A percentile compares a stretch with the other conserved stretches of the same genome.
Conservation (phyloP, 2,888 invertebrate genomes). For the Ophioninae sp. region DNA sequence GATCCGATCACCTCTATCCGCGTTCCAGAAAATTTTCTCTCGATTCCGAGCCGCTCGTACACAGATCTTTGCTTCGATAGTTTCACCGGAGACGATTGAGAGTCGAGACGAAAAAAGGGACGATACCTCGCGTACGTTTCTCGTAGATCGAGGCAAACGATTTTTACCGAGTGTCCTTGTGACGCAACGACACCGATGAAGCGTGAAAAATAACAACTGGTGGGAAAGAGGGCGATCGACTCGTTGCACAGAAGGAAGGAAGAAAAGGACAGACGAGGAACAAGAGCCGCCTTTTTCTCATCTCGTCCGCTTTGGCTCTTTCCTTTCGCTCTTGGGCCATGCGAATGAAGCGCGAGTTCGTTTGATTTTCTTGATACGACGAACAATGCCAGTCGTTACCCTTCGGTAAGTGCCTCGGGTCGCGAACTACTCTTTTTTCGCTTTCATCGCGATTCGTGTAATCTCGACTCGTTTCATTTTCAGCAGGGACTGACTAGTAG, state of each 20-base stretch:
- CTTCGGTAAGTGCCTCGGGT: slow-evolving; percentile 38
- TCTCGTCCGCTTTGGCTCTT: slow-evolving; percentile 46
- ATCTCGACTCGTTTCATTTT: slow-evolving; percentile 13
- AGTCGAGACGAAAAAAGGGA: neutral
- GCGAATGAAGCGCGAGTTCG: slow-evolving; percentile 74
- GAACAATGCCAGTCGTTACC: slow-evolving; percentile 41
- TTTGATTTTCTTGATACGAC: slow-evolving; percentile 41
- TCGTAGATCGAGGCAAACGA: neutral
- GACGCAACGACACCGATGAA: slow-evolving; percentile 2
- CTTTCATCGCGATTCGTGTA: neutral
- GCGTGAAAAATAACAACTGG: slow-evolving; percentile 28
- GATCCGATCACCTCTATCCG: neutral
- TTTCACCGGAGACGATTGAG: neutral
- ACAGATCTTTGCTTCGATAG: neutral
- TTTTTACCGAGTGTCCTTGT: neutral
- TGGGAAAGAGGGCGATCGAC: slow-evolving; percentile 14
- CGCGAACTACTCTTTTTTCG: slow-evolving; percentile 17
- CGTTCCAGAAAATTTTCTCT: neutral
- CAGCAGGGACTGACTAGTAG: slow-evolving; percentile 80
- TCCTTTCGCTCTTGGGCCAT: slow-evolving; percentile 72
- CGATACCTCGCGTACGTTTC: neutral
- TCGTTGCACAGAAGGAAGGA: slow-evolving; percentile 16
- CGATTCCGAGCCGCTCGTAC: too few species aligned
- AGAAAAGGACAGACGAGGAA: slow-evolving; percentile 69
- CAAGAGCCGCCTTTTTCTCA: slow-evolving; percentile 71